phyloP scores from a whole-genome alignment of 2,888 invertebrate genomes.

The Acrocera orbiculus region DNA sequence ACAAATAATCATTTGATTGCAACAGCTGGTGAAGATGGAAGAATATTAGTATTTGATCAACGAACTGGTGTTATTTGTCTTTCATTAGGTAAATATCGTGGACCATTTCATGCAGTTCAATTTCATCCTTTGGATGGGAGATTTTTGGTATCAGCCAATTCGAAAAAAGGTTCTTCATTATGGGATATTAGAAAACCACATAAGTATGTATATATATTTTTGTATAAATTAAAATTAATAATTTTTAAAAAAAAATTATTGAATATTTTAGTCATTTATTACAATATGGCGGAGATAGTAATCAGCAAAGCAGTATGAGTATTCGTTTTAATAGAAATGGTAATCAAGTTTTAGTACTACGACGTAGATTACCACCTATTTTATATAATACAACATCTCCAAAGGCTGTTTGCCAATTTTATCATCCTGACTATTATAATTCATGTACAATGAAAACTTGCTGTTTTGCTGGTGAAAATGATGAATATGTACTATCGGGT shows the following conservation, averaged over 20 bases:
- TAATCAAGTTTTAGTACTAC: constrained; percentile 56
- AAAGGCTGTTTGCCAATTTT: constrained; percentile 66
- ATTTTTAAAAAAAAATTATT: too few species aligned
- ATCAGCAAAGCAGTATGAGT: constrained; percentile 72
- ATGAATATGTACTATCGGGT: constrained; percentile 80
- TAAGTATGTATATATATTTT: constrained; percentile 36
- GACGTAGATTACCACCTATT: constrained; percentile 74
- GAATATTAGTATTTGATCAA: constrained; percentile 67
- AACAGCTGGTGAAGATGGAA: constrained; percentile 85
- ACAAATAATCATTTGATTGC: constrained; percentile 66
- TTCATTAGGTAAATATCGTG: constrained; percentile 47
- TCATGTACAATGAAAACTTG: constrained; percentile 97
- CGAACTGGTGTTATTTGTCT: constrained; percentile 38
- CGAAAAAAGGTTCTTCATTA: constrained; percentile 70
- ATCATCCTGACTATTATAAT: constrained; percentile 83
- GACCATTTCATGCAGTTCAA: constrained; percentile 88
- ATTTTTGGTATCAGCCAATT: constrained; percentile 74
- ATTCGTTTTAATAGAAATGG: constrained; percentile 76
- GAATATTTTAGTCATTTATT: constrained; percentile 49
- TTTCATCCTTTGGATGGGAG: constrained; percentile 73
- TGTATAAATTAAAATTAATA: background rate
- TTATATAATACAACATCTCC: constrained; percentile 53
- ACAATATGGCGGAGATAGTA: constrained; percentile 43
- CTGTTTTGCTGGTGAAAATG: constrained; percentile 76
- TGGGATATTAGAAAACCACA: constrained; percentile 78